Evolutionary conservation across 2,113 vertebrate species (phyloP).

Genomic region (Trachemys scripta): DNA sequence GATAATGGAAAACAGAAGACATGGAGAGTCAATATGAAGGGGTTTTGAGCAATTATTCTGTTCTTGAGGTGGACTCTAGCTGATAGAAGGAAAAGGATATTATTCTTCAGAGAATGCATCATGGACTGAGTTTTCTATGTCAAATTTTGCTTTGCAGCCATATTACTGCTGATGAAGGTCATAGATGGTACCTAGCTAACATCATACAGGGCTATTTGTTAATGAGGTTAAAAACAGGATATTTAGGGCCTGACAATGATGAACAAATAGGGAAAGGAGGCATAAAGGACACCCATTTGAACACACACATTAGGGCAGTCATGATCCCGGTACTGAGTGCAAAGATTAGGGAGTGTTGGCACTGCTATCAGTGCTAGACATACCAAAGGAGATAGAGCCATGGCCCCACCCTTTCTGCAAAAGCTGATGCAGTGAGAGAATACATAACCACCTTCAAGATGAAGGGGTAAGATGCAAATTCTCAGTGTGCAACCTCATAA

Average conservation of each 20-base stretch:
- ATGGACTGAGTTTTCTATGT: neutral
- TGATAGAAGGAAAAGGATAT: neutral
- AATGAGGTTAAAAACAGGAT: constrained; percentile 24
- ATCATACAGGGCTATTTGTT: constrained; percentile 19
- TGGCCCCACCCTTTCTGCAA: neutral
- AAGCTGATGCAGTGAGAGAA: neutral
- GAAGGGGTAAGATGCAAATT: neutral
- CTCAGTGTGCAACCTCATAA: neutral
- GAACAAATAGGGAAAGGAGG: neutral
- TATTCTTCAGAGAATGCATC: neutral
- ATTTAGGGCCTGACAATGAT: constrained; percentile 9
- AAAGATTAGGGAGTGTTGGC: neutral
- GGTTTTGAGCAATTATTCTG: constrained; percentile 36
- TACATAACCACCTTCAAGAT: neutral
- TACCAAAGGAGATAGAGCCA: neutral
- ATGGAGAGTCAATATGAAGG: constrained; percentile 13
- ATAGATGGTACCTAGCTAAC: neutral
- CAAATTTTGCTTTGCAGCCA: neutral
- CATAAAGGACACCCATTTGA: neutral
- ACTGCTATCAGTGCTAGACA: neutral
- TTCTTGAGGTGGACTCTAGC: constrained; percentile 23
- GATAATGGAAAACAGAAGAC: constrained; percentile 57
- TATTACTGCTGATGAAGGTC: constrained; percentile 33
- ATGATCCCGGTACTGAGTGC: neutral
- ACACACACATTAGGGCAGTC: neutral